Evolutionary conservation across 2,888 invertebrate genomes (phyloP).

Genomic region (Cosmia trapezina): DNA sequence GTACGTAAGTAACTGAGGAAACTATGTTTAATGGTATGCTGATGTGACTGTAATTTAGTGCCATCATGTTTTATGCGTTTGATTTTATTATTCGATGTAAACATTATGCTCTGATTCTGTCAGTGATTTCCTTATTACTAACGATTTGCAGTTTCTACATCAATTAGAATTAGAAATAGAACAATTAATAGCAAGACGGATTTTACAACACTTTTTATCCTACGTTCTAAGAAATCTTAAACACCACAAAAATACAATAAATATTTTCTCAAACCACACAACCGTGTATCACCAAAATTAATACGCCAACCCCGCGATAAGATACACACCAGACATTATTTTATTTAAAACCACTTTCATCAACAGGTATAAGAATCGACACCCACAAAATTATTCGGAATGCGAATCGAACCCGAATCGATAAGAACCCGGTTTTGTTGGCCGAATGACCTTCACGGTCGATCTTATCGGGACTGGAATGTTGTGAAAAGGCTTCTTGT

Average conservation of each 20-base stretch:
- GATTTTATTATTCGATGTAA: slow-evolving; percentile 7
- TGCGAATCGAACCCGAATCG: slow-evolving; percentile 39
- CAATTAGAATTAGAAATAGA: background rate
- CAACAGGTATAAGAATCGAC: slow-evolving; percentile 10
- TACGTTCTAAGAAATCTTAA: background rate
- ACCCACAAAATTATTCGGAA: slow-evolving; percentile 47
- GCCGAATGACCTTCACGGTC: slow-evolving; percentile 51
- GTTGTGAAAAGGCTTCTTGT: slow-evolving; percentile 54
- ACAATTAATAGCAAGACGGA: no score
- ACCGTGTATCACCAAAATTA: slow-evolving; percentile 34
- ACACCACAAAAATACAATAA: background rate
- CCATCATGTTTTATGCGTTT: background rate
- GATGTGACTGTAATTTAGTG: slow-evolving; percentile 2
- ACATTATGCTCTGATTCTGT: background rate
- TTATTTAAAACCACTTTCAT: slow-evolving; percentile 36
- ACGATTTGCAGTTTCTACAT: slow-evolving; percentile 1
- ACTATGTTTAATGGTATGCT: background rate
- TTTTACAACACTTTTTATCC: background rate
- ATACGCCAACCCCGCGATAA: slow-evolving; percentile 23
- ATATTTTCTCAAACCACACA: slow-evolving; percentile 1
- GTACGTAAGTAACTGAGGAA: background rate
- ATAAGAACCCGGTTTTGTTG: slow-evolving; percentile 40
- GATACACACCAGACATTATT: slow-evolving; percentile 26
- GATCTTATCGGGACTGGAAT: slow-evolving; percentile 56
- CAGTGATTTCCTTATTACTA: slow-evolving; percentile 13